These are phyloP conservation scores for Rugalucina vietnamica DNA, from an alignment of 2,888 invertebrate species.

Conservation along the genomic window DNA sequence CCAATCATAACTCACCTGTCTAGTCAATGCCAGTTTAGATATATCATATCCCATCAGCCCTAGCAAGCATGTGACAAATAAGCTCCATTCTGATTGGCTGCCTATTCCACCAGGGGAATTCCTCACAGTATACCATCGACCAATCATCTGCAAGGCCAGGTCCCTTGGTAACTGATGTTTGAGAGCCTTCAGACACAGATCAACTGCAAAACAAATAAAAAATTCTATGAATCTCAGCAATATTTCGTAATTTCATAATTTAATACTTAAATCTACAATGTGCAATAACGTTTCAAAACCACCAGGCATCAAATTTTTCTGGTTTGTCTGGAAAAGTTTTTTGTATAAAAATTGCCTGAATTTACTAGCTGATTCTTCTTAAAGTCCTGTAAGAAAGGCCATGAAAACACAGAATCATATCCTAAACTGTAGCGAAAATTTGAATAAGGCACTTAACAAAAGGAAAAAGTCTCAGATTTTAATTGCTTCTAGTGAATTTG, in stretches of 20 bases:
- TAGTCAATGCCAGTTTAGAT: constrained; percentile 86
- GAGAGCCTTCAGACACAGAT: constrained; percentile 89
- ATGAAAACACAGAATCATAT: too few relatives aligned
- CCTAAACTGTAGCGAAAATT: too few relatives aligned
- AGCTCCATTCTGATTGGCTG: constrained; percentile 79
- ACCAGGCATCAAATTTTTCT: too few relatives aligned
- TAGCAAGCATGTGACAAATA: constrained; percentile 85
- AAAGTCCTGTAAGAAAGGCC: too few relatives aligned
- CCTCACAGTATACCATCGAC: constrained; percentile 94
- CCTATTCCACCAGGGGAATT: constrained; percentile 91
- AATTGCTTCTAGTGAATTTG: too few relatives aligned
- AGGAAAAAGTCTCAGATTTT: too few relatives aligned
- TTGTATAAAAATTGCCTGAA: too few relatives aligned
- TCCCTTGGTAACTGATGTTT: constrained; percentile 91
- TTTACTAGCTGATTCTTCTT: too few relatives aligned
- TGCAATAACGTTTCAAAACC: too few relatives aligned
- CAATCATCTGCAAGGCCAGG: constrained; percentile 89
- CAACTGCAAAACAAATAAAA: constrained; percentile 85
- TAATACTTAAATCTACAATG: neutral
- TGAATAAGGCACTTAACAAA: too few relatives aligned
- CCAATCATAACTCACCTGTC: constrained; percentile 75
- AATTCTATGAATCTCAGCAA: neutral
- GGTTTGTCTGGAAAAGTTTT: too few relatives aligned
- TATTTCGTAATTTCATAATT: neutral
- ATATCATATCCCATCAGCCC: constrained; percentile 90